Evolutionary conservation across 2,888 invertebrate species (phyloP).

Genomic region (Orthonevra nobilis): DNA sequence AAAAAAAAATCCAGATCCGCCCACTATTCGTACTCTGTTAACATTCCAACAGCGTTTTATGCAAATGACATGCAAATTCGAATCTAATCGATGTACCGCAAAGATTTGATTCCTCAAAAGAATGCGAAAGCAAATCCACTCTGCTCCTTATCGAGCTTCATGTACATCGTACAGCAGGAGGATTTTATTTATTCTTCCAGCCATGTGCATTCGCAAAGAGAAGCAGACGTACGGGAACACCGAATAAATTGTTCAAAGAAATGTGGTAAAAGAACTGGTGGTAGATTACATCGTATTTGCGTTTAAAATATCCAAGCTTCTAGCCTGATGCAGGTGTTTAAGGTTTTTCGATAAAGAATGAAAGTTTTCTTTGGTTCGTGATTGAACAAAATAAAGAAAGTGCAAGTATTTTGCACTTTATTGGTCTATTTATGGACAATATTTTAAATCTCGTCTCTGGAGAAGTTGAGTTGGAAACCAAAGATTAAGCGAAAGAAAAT

Average conservation of each 20-base stretch:
- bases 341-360: neutral
- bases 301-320: neutral
- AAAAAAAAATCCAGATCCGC: too few species aligned
- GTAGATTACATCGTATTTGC: slow-evolving; percentile 17
- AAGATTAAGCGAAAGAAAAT: too few species aligned
- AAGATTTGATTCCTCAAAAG: slow-evolving; percentile 62
- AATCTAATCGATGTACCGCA: slow-evolving; percentile 61
- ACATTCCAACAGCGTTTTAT: slow-evolving; percentile 56
- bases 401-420: too few species aligned
- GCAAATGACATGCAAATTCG: slow-evolving; percentile 66
- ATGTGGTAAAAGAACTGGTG: slow-evolving; percentile 10
- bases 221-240: slow-evolving; percentile 17
- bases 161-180: neutral
- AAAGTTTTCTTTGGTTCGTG: too few species aligned
- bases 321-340: neutral
- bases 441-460: too few species aligned
- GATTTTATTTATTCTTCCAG: slow-evolving; percentile 53
- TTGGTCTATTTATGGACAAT: too few species aligned
- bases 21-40: too few species aligned
- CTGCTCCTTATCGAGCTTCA: neutral
- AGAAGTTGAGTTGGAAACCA: too few species aligned
- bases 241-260: slow-evolving; percentile 52
- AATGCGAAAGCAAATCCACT: slow-evolving; percentile 26
- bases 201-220: slow-evolving; percentile 39
- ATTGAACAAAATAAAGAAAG: too few species aligned